Percentiles rank a stretch among this genome's conserved stretches.
Conservation (phyloP, 1,140 invertebrate species). For the Orussus abietinus region DNA sequence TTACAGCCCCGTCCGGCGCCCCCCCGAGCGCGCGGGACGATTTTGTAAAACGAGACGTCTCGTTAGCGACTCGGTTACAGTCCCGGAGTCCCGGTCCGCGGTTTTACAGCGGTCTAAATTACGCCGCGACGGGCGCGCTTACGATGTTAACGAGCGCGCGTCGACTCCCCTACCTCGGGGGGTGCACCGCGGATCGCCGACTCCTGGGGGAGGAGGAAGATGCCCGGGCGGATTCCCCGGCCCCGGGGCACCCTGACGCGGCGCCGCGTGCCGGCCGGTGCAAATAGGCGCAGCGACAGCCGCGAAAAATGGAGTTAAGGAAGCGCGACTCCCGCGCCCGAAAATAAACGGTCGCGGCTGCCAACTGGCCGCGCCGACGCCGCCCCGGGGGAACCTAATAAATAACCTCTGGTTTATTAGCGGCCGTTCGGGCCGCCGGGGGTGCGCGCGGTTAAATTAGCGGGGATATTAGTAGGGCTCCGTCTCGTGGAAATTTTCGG, state of each 20-base stretch:
- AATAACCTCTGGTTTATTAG: conserved; percentile 55
- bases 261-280: conserved; percentile 5
- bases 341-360: conserved; percentile 46
- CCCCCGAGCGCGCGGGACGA: conserved; percentile 32
- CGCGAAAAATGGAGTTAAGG: conserved; percentile 12
- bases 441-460: conserved; percentile 46
- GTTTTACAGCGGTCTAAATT: conserved; percentile 49
- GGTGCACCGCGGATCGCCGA: too few relatives aligned
- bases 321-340: conserved; percentile 29
- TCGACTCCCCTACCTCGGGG: conserved; percentile 10
- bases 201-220: too few relatives aligned
- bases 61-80: conserved; percentile 41
- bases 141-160: conserved; percentile 43
- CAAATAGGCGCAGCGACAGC: not conserved
- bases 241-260: conserved; percentile 17
- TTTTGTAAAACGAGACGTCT: conserved; percentile 50
- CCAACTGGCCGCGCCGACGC: conserved; percentile 28
- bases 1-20: conserved; percentile 35
- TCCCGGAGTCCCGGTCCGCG: conserved; percentile 20
- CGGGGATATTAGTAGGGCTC: conserved; percentile 51
- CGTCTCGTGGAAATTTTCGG: too few relatives aligned
- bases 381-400: conserved; percentile 34
- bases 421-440: conserved; percentile 26
- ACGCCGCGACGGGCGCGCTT: conserved; percentile 34
- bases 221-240: too few relatives aligned